Percentiles rank a stretch among this genome's conserved stretches.
Evolutionary conservation across 2,888 invertebrate genomes (phyloP).

Genomic region (Operophtera brumata): DNA sequence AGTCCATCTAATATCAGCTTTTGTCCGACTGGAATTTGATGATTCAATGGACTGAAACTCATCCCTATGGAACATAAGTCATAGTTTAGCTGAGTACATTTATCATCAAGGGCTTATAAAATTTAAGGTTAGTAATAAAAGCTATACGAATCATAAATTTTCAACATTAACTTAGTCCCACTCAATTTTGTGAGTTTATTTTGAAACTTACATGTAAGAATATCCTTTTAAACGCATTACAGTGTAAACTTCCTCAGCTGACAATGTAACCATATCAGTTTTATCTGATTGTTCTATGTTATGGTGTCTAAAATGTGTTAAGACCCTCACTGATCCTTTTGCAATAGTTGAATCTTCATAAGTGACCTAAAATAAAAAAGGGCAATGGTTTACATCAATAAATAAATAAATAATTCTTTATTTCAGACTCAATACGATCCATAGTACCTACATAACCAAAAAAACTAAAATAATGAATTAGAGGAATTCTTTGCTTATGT

Average conservation of each 20-base stretch:
- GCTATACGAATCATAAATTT: too few species aligned
- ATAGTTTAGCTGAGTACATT: not conserved
- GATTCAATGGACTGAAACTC: slow-evolving; percentile 41
- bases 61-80: slow-evolving; percentile 30
- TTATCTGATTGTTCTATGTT: slow-evolving; percentile 16
- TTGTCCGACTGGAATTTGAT: slow-evolving; percentile 29
- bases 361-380: slow-evolving; percentile 33
- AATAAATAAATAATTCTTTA: too few species aligned
- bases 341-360: slow-evolving; percentile 33
- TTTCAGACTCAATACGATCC: too few species aligned
- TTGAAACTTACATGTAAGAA: slow-evolving; percentile 38
- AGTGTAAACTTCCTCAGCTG: slow-evolving; percentile 41
- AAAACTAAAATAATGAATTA: too few species aligned
- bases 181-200: too few species aligned
- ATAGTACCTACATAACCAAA: too few species aligned
- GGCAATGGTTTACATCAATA: too few species aligned
- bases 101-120: not conserved
- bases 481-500: too few species aligned
- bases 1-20: slow-evolving; percentile 38
- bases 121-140: too few species aligned
- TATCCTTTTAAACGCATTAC: slow-evolving; percentile 40
- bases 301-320: slow-evolving; percentile 4
- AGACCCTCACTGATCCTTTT: slow-evolving; percentile 33
- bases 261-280: slow-evolving; percentile 29
- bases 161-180: too few species aligned